Base-by-base conservation (phyloP, 2,888 invertebrate genomes). In the Metacarcinus magister region DNA sequence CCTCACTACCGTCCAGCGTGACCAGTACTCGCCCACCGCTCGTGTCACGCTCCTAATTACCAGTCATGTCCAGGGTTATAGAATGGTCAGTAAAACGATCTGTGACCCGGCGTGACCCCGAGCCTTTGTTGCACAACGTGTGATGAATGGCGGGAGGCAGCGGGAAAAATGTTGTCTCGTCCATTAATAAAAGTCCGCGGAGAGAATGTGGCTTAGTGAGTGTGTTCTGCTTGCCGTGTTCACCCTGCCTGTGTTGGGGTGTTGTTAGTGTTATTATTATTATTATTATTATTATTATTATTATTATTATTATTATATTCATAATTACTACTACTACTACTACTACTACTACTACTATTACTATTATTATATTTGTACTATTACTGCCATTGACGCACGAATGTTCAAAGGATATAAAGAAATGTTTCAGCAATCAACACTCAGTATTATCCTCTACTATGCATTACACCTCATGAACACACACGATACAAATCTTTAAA, bases 21-120 rank as follows among this genome's bases (percentile, higher is more conserved):
- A 94, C 94, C 87, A 75, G 87, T 89, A 94, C 39, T 54, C 54
- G 32, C 48, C 48, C 32, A 94, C 10, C 46, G 10, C 54, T 28
- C 19, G 87, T 94, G 94, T 94, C 94, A 89, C 94, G 89, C 89
- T 94, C 94, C 16, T 89, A 94, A 94, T 94, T 89, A 94, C 89
- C 32, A 82, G 90, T 54, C 94, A 60, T 89, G 89, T 94, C 89
- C 87, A 48, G 46, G 28, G 32, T 94, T 89, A 32, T 54, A 10
- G 54, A 89, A 94, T 89, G 54, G 87, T 89, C 89, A 94, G 48
- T 89, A 89, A 89, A 89, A 48, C 46, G 28, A n/a, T 87, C 54
- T 89, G 44, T 32, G 94, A 94, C 94, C 94, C 46, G 48, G 7
- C 44, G 7, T 93, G 93, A 93, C 93, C 67, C 75, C 10, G 10